Conservation (phyloP, 2,888 invertebrate genomes). For the Acholoe squamosa region DNA sequence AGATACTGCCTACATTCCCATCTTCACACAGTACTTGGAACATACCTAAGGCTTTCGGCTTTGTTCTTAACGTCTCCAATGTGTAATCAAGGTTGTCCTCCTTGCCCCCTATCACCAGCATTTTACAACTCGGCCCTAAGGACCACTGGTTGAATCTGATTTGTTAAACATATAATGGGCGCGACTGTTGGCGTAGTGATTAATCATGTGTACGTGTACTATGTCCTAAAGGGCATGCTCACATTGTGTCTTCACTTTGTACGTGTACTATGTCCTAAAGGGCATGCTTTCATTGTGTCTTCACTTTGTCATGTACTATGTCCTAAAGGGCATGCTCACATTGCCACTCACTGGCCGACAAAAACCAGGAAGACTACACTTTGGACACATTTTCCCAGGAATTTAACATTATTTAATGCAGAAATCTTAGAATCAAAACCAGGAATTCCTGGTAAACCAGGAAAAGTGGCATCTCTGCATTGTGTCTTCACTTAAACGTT, state of each 20-base stretch:
- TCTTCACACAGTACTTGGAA: neutral
- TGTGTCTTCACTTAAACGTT: too few species aligned
- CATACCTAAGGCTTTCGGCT: neutral
- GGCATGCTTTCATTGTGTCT: too few species aligned
- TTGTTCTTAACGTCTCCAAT: neutral
- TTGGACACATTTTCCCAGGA: too few species aligned
- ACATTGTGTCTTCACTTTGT: neutral
- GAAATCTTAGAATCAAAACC: too few species aligned
- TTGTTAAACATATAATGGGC: constrained; percentile 13
- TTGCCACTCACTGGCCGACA: too few species aligned
- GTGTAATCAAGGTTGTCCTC: neutral
- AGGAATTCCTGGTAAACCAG: too few species aligned
- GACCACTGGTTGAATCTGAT: neutral
- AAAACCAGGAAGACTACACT: too few species aligned
- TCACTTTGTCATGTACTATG: too few species aligned
- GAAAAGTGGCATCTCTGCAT: too few species aligned
- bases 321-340: constrained; percentile 11
- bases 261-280: too few species aligned
- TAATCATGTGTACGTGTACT: neutral
- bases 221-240: neutral
- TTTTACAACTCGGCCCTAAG: neutral
- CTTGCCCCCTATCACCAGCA: neutral
- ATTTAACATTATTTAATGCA: too few species aligned
- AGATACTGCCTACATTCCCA: too few species aligned
- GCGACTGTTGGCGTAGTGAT: neutral